Conservation (phyloP, 2,888 invertebrate genomes). For the Eilema griseolum region DNA sequence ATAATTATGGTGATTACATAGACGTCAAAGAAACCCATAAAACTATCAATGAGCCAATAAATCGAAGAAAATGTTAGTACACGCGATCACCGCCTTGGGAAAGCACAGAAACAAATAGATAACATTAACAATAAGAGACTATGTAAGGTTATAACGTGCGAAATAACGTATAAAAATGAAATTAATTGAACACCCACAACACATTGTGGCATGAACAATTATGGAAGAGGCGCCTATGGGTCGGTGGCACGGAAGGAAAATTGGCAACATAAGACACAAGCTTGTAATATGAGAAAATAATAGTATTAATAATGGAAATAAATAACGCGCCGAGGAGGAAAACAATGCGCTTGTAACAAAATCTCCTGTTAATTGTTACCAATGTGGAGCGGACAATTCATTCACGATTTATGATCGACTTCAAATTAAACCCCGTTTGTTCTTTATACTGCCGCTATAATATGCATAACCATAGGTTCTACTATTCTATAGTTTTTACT, state of each 20-base stretch:
- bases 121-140: slow-evolving; percentile 64
- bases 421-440: slow-evolving; percentile 78
- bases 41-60: slow-evolving; percentile 76
- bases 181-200: slow-evolving; percentile 73
- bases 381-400: slow-evolving; percentile 71
- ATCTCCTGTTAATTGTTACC: slow-evolving; percentile 82
- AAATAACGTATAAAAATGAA: slow-evolving; percentile 74
- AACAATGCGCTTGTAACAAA: slow-evolving; percentile 83
- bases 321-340: slow-evolving; percentile 78
- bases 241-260: slow-evolving; percentile 76
- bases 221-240: slow-evolving; percentile 72
- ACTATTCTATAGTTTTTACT: slow-evolving; percentile 22
- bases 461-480: slow-evolving; percentile 34
- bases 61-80: slow-evolving; percentile 70
- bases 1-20: slow-evolving; percentile 71
- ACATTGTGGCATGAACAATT: slow-evolving; percentile 71
- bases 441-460: slow-evolving; percentile 58
- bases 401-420: slow-evolving; percentile 79
- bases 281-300: slow-evolving; percentile 77
- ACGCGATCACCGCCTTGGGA: slow-evolving; percentile 70
- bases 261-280: slow-evolving; percentile 69
- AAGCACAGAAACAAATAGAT: slow-evolving; percentile 67
- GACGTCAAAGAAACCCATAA: slow-evolving; percentile 71
- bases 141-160: slow-evolving; percentile 67
- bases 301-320: slow-evolving; percentile 83